Evolutionary conservation across 2,113 vertebrate species (phyloP), one percentile per base, ranked within the genome.

Genomic region (Plecturocebus donacophilus): DNA sequence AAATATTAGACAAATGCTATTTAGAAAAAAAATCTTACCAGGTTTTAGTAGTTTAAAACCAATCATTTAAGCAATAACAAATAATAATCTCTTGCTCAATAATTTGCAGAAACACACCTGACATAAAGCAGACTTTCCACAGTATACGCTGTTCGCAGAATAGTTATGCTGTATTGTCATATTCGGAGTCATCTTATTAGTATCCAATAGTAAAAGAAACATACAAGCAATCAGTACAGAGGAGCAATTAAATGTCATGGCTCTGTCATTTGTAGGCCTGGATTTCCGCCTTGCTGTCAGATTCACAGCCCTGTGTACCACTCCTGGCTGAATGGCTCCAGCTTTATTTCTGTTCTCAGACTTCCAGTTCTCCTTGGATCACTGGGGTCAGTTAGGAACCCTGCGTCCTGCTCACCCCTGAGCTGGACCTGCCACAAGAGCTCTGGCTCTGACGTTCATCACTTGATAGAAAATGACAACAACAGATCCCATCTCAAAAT

Each of bases 61-160:
- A 90, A 45, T 61, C 64, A 11, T 14, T 19, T 2, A 13, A 75
- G 38, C 66, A 45, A 9, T 20, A 32, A 84, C 61, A 42, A 71
- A 8, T 47, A 71, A 64, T 7, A 5, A 25, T 2, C 2, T 16
- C 45, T 32, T 70, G 2, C 54, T 58, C 54, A 49, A 14, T 49
- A 13, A 79, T 30, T 12, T 71, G 58, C 32, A 42, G 70, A 75
- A 4, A 25, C 75, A 64, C 27, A 8, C 14, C 40, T 61, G 45
- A 20, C 0, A 1, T 16, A 13, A 64, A 82, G 86, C n/a, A 38
- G 75, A 30, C 58, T 71, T 68, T 47, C 66, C 3, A 1, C 0
- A 2, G 4, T 2, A 8, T 0, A 1, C 32, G 1, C 2, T 20
- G 30, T 32, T 27, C 19, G 25, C 45, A 40, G 47, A n/a, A 42